phyloP scores from a whole-genome alignment of 2,888 invertebrate genomes.

The Leptothorax acervorum region DNA sequence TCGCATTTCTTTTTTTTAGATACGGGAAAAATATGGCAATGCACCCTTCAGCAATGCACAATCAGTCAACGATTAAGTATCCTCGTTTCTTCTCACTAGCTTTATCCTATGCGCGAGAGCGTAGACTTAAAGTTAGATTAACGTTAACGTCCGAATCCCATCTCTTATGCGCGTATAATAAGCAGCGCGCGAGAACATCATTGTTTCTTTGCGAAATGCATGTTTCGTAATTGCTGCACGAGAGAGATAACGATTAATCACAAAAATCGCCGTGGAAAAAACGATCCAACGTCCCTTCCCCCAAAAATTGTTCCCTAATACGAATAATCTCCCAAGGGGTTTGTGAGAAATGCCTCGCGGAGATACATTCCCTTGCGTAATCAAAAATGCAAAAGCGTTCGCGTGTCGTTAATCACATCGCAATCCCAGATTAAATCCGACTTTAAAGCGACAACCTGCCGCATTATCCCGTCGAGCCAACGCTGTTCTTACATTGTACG shows the following conservation, averaged over 20 bases:
- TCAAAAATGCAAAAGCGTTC: constrained; percentile 28
- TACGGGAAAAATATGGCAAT: neutral
- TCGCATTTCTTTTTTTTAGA: constrained; percentile 17
- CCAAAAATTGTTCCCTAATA: constrained; percentile 51
- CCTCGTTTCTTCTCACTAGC: constrained; percentile 1
- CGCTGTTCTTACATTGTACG: constrained; percentile 15
- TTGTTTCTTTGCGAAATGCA: constrained; percentile 39
- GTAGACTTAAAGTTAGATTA: constrained; percentile 38
- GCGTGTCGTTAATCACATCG: constrained; percentile 29
- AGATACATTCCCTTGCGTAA: constrained; percentile 26
- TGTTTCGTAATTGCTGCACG: constrained; percentile 40
- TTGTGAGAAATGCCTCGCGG: constrained; percentile 33
- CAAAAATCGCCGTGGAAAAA: constrained; percentile 35
- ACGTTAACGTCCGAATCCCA: constrained; percentile 25
- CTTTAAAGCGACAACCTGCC: constrained; percentile 12
- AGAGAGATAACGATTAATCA: constrained; percentile 43
- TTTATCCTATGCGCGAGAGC: constrained; percentile 26
- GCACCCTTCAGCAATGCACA: neutral
- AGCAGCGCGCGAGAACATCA: constrained; percentile 52
- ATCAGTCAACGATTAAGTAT: constrained; percentile 17
- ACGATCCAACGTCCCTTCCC: constrained; percentile 18
- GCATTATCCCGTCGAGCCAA: constrained; percentile 24
- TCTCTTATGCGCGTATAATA: constrained; percentile 32
- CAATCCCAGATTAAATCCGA: constrained; percentile 11
- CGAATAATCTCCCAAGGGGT: constrained; percentile 25